Evolutionary conservation across 2,113 vertebrate species (phyloP).

Genomic region (Nesogale talazaci): DNA sequence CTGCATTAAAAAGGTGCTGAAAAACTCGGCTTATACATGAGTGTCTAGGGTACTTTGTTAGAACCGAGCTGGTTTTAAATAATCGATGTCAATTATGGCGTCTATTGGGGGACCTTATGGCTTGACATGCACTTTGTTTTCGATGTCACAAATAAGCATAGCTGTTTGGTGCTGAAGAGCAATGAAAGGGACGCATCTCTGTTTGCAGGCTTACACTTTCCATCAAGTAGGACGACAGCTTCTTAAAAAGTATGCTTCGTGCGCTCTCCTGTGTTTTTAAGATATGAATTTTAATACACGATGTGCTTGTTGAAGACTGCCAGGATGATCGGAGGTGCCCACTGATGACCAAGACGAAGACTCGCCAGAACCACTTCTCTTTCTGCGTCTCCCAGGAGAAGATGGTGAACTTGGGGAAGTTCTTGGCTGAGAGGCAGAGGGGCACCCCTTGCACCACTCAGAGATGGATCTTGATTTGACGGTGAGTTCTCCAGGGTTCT

Average conservation of each 20-base stretch:
- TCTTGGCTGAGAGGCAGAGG: too few species aligned
- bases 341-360: too few species aligned
- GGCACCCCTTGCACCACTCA: too few species aligned
- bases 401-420: too few species aligned
- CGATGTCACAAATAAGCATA: slow-evolving; percentile 84
- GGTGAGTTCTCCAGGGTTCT: too few species aligned
- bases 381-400: too few species aligned
- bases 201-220: slow-evolving; percentile 87
- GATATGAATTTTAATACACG: slow-evolving; percentile 85
- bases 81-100: slow-evolving; percentile 53
- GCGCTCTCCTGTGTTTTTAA: slow-evolving; percentile 83
- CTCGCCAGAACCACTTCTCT: too few species aligned
- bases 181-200: slow-evolving; percentile 89
- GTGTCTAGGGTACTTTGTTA: neutral
- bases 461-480: too few species aligned
- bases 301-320: slow-evolving; percentile 99
- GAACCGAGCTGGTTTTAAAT: slow-evolving; percentile 54
- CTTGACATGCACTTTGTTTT: slow-evolving; percentile 88
- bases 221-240: slow-evolving; percentile 88
- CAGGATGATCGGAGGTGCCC: slow-evolving; percentile 87
- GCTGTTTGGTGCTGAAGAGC: slow-evolving; percentile 86
- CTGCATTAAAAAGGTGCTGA: too few species aligned
- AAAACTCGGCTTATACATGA: too few species aligned
- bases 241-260: slow-evolving; percentile 87
- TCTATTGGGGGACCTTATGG: slow-evolving; percentile 81